These are phyloP conservation scores for Cheilosia vulpina DNA, from an alignment of 2,888 invertebrate species.

Conservation along the genomic window DNA sequence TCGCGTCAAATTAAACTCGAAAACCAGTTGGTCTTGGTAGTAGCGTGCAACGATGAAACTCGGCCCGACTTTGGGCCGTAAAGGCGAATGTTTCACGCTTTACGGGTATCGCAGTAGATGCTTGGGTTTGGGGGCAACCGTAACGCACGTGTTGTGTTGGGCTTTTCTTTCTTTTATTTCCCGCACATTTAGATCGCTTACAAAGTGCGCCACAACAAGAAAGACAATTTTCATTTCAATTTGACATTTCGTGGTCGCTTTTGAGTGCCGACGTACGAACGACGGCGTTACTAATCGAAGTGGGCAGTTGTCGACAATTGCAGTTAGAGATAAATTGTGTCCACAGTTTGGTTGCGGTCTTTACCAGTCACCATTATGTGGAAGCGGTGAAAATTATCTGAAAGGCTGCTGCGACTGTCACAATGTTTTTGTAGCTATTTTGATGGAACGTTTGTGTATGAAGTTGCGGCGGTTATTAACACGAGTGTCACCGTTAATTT, in stretches of 20 bases:
- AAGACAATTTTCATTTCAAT: constrained; percentile 58
- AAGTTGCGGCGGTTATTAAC: constrained; percentile 25
- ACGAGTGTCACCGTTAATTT: constrained; percentile 17
- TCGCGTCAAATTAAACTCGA: constrained; percentile 46
- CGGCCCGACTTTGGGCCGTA: constrained; percentile 9
- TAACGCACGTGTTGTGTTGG: background rate
- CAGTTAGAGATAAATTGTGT: constrained; percentile 34
- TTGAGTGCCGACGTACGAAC: constrained; percentile 38
- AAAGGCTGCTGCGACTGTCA: constrained; percentile 25
- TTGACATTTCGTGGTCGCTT: constrained; percentile 59
- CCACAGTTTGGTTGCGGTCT: constrained; percentile 9
- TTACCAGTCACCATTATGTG: constrained; percentile 6
- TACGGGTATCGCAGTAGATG: background rate
- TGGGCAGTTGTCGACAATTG: constrained; percentile 54
- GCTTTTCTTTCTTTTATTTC: background rate
- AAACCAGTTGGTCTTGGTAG: constrained; percentile 20
- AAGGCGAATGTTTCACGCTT: constrained; percentile 37
- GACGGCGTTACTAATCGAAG: constrained; percentile 47
- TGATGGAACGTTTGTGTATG: constrained; percentile 9
- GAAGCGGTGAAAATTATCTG: constrained; percentile 4
- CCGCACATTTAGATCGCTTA: constrained; percentile 33
- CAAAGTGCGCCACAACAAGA: constrained; percentile 44
- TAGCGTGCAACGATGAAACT: constrained; percentile 29
- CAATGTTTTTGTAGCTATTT: background rate
- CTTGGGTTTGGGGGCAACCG: background rate